A percentile compares a stretch with the other conserved stretches of the same genome.
Conservation (phyloP, 2,797 vertebrate species). For the Ctenosaura bakeri region DNA sequence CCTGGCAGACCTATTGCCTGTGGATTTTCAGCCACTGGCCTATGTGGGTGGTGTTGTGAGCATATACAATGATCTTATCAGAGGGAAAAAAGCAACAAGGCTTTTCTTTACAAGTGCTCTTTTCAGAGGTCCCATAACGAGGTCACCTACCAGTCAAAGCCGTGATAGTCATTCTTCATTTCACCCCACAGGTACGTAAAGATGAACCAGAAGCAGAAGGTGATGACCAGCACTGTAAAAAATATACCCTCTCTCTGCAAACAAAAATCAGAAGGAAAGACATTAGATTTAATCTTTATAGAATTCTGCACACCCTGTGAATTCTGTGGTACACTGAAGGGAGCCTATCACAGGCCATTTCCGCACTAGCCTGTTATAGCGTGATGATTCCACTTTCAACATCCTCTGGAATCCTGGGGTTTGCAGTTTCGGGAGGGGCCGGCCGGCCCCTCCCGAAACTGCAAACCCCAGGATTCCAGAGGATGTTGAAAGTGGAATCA, state of each 20-base stretch:
- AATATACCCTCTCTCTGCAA: slow-evolving; percentile 87
- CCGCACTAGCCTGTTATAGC: too few species aligned
- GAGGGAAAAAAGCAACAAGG: background rate
- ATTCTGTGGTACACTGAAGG: too few species aligned
- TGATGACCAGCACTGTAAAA: slow-evolving; percentile 83
- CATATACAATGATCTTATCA: background rate
- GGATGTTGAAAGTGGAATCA: too few species aligned
- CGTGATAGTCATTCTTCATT: slow-evolving; percentile 91
- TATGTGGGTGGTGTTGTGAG: too few species aligned
- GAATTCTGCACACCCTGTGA: background rate
- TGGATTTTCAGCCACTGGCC: too few species aligned
- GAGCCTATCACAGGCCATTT: too few species aligned
- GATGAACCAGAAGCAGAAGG: slow-evolving; percentile 88
- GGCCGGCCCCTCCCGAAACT: too few species aligned
- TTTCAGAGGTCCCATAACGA: background rate
- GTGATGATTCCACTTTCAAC: too few species aligned
- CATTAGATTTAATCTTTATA: background rate
- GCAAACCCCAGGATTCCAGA: too few species aligned
- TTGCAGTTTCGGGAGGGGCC: too few species aligned
- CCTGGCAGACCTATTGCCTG: too few species aligned
- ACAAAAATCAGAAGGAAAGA: background rate
- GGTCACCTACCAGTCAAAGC: slow-evolving; percentile 91
- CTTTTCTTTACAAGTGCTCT: fast-evolving
- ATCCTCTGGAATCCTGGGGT: too few species aligned
- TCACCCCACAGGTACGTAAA: slow-evolving; percentile 91